Percentiles rank a stretch among this genome's conserved stretches.
Conservation (phyloP, 1,140 invertebrate species). For the Bombus turneri region DNA sequence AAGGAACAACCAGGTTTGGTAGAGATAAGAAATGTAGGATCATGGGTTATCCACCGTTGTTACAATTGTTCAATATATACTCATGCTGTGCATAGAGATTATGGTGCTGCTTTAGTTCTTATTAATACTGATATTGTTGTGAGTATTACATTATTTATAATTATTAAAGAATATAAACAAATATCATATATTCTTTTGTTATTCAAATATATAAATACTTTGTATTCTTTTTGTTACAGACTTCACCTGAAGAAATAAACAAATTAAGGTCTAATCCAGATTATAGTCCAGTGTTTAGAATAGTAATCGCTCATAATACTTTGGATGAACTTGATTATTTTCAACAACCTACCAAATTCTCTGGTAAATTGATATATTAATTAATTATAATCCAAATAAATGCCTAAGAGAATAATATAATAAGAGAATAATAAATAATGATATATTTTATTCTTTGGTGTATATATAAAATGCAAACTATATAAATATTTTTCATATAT, state of each 20-base stretch:
- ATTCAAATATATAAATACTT: not conserved
- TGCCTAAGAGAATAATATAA: not conserved
- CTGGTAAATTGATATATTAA: constrained; percentile 68
- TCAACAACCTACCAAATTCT: constrained; percentile 75
- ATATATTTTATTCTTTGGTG: constrained; percentile 5
- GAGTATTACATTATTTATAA: constrained; percentile 64
- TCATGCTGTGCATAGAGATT: constrained; percentile 82
- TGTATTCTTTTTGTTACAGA: constrained; percentile 65
- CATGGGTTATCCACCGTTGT: constrained; percentile 82
- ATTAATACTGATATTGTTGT: constrained; percentile 81
- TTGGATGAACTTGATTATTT: constrained; percentile 71
- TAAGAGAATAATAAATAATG: not conserved
- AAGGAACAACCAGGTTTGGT: constrained; percentile 82
- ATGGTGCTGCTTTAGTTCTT: constrained; percentile 81
- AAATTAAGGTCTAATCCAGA: constrained; percentile 74
- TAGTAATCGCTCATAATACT: constrained; percentile 75
- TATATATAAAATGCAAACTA: too few relatives aligned
- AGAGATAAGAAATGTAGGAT: constrained; percentile 78
- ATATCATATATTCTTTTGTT: not conserved
- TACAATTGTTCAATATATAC: constrained; percentile 81
- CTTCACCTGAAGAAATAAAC: constrained; percentile 74
- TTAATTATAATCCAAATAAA: constrained; percentile 8
- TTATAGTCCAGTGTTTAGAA: constrained; percentile 79
- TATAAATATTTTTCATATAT: constrained; percentile 14
- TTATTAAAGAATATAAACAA: not conserved